A percentile compares a stretch with the other conserved stretches of the same genome.
phyloP scores from a whole-genome alignment of 64 coral and sea anemone species.

The Pocillopora damicornis region DNA sequence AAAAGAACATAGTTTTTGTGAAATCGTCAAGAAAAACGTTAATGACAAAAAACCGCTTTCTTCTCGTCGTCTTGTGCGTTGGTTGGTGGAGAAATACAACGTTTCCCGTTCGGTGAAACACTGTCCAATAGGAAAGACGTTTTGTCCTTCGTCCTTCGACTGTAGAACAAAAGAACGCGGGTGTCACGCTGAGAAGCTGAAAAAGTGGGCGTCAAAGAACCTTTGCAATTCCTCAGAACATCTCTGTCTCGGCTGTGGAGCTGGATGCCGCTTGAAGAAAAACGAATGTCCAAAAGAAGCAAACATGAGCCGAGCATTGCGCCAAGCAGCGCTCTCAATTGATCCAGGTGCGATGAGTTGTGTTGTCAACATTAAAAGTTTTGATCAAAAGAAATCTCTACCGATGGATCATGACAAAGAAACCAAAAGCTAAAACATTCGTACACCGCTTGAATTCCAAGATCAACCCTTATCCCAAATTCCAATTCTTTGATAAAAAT shows the following conservation, averaged over 20 bases:
- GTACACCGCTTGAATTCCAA: too few relatives aligned
- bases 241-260: slow-evolving; percentile 13
- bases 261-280: neutral
- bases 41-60: neutral
- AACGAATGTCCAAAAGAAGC: neutral
- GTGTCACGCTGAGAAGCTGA: neutral
- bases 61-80: neutral
- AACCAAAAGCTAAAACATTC: too few relatives aligned
- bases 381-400: too few relatives aligned
- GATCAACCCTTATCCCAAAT: too few relatives aligned
- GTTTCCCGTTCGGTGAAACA: neutral
- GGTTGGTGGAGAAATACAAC: neutral
- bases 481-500: too few relatives aligned
- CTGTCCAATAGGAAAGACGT: neutral
- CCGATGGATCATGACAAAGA: too few relatives aligned
- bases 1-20: neutral
- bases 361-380: neutral
- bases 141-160: neutral
- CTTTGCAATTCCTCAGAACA: neutral
- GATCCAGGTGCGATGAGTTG: slow-evolving; percentile 1
- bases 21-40: neutral
- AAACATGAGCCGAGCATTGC: slow-evolving; percentile 10
- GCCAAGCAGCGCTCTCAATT: neutral
- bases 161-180: neutral
- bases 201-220: neutral